These are phyloP conservation scores for Petrolisthes manimaculis DNA, from an alignment of 2,888 invertebrate genomes.

Conservation along the genomic window DNA sequence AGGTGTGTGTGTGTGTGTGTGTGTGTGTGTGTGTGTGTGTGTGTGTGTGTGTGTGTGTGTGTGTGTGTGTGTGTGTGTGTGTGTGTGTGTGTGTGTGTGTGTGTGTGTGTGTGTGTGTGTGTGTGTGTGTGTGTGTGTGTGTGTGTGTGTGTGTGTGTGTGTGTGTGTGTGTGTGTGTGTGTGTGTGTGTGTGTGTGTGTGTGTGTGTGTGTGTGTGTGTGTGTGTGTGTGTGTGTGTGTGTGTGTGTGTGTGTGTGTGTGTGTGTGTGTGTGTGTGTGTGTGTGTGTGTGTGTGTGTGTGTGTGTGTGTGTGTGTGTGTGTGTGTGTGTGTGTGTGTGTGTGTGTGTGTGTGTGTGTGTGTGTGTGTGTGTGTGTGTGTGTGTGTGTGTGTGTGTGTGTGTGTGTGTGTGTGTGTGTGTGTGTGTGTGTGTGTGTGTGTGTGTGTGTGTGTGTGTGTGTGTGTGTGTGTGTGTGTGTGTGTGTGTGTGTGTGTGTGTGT, in stretches of 20 bases:
- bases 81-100: constrained; percentile 22
- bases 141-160: constrained; percentile 27
- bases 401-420: constrained; percentile 27
- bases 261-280: constrained; percentile 26
- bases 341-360: constrained; percentile 20
- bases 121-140: constrained; percentile 12
- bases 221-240: constrained; percentile 16
- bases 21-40: constrained; percentile 28
- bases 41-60: constrained; percentile 27
- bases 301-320: constrained; percentile 24
- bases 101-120: constrained; percentile 18
- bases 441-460: constrained; percentile 22
- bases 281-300: constrained; percentile 29
- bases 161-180: constrained; percentile 27
- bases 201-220: constrained; percentile 22
- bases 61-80: constrained; percentile 23
- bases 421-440: constrained; percentile 27
- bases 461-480: constrained; percentile 22
- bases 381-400: constrained; percentile 18
- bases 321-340: constrained; percentile 22
- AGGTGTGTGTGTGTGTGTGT: constrained; percentile 12
- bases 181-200: constrained; percentile 22
- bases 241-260: background rate
- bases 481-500: constrained; percentile 16
- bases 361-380: constrained; percentile 4